A percentile compares a stretch with the other conserved stretches of the same genome.
Evolutionary conservation across 1,140 invertebrate species (phyloP).

Genomic region (Lineus longissimus): DNA sequence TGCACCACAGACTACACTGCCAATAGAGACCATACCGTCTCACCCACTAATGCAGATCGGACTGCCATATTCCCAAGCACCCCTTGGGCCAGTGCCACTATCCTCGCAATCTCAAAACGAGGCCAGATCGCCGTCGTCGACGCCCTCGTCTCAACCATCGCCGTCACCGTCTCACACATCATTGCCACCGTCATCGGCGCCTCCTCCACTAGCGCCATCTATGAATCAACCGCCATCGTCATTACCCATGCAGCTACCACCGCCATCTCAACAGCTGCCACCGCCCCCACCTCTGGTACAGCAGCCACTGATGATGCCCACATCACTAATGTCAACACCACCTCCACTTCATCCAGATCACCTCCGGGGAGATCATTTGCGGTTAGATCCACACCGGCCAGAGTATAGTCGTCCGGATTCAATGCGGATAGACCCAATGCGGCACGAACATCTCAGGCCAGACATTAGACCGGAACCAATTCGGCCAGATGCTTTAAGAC

Average conservation of each 20-base stretch:
- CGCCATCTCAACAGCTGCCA: conserved; percentile 3
- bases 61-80: not conserved
- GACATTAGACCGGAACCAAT: too few species aligned
- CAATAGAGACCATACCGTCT: not conserved
- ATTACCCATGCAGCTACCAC: conserved; percentile 5
- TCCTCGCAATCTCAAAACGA: not conserved
- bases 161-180: not conserved
- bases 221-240: conserved; percentile 3
- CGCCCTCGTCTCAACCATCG: conserved; percentile 3
- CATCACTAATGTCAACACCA: conserved; percentile 50
- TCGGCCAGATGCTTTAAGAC: too few species aligned
- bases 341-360: conserved; percentile 42
- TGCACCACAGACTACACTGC: not conserved
- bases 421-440: conserved; percentile 5
- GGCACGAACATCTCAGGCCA: too few species aligned
- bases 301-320: conserved; percentile 47
- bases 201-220: conserved; percentile 7
- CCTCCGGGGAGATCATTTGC: conserved; percentile 22
- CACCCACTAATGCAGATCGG: not conserved
- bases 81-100: not conserved
- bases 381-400: conserved; percentile 6
- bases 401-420: not conserved
- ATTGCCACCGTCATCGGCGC: not conserved
- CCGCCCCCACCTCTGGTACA: conserved; percentile 10
- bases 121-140: too few species aligned